Conservation (phyloP, 2,797 vertebrate genomes). For the Molothrus aeneus region DNA sequence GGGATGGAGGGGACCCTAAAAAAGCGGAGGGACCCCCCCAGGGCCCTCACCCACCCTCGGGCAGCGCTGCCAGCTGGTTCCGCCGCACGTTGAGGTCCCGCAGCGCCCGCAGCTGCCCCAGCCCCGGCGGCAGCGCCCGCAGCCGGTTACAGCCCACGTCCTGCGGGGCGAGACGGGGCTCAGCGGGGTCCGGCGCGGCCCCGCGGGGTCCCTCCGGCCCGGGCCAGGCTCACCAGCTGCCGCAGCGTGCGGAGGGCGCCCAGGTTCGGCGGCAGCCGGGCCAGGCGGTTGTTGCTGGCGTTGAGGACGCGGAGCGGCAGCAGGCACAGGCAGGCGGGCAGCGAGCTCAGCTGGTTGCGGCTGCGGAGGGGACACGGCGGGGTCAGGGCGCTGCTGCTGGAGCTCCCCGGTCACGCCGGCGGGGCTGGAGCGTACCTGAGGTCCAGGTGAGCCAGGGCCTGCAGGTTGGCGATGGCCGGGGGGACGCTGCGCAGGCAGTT, state of each 20-base stretch:
- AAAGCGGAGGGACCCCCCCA: rapidly evolving
- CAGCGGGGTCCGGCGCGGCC: neutral
- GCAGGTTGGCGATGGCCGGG: conserved; percentile 85
- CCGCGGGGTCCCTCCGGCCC: neutral
- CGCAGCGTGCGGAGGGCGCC: conserved; percentile 84
- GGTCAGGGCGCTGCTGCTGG: too few relatives aligned
- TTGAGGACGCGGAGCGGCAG: conserved; percentile 91
- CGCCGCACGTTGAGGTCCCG: conserved; percentile 88
- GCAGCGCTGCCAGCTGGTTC: conserved; percentile 85
- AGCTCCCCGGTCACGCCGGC: rapidly evolving
- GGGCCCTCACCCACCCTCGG: conserved; percentile 78
- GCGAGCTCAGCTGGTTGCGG: conserved; percentile 87
- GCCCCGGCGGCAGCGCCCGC: conserved; percentile 83
- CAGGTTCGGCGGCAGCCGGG: conserved; percentile 82
- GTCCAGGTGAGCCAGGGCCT: conserved; percentile 93
- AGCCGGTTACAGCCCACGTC: conserved; percentile 93
- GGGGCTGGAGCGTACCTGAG: conserved; percentile 79
- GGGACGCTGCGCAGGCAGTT: conserved; percentile 90
- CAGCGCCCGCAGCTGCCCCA: conserved; percentile 84
- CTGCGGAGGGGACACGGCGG: neutral
- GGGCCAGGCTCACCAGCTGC: conserved; percentile 82
- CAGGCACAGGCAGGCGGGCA: conserved; percentile 87
- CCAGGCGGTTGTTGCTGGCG: conserved; percentile 92
- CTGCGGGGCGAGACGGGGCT: conserved; percentile 54
- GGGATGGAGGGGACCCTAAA: too few relatives aligned